Conservation (phyloP, 2,113 vertebrate genomes). For the Cavia porcellus region DNA sequence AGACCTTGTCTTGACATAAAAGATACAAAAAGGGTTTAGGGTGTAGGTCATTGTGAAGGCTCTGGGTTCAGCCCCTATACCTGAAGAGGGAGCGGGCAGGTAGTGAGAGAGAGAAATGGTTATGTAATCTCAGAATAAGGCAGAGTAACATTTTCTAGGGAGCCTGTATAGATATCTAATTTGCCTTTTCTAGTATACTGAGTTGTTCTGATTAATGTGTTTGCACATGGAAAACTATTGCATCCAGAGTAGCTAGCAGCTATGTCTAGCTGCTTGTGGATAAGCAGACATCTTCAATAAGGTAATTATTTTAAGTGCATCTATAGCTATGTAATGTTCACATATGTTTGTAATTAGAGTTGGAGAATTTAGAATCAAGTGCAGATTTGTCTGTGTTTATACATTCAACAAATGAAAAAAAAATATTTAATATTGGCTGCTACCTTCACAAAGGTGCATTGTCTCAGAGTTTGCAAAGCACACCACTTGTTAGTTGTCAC, state of each 20-base stretch:
- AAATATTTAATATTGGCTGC: conserved; percentile 54
- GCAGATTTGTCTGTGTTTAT: conserved; percentile 73
- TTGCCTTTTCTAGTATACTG: neutral
- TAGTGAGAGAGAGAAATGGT: neutral
- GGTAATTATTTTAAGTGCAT: conserved; percentile 81
- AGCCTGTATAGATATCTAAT: neutral
- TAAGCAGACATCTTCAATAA: conserved; percentile 76
- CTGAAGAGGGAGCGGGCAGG: neutral
- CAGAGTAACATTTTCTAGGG: neutral
- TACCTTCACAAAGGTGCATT: conserved; percentile 66
- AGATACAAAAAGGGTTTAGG: neutral
- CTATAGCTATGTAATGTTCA: conserved; percentile 65
- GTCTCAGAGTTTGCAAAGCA: conserved; percentile 54
- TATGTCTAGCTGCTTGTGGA: conserved; percentile 74
- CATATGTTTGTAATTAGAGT: conserved; percentile 82
- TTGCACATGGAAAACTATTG: conserved; percentile 31
- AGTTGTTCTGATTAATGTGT: conserved; percentile 58
- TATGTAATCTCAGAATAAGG: conserved; percentile 1
- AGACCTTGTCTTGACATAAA: neutral
- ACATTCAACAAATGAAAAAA: conserved; percentile 69
- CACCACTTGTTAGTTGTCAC: conserved; percentile 36
- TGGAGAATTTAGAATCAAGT: conserved; percentile 71
- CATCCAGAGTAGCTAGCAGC: conserved; percentile 18
- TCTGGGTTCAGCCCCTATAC: neutral
- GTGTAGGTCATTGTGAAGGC: neutral